Percentiles rank a stretch among this genome's conserved stretches.
phyloP scores from a whole-genome alignment of 2,888 invertebrate species.

The Clunio marinus region DNA sequence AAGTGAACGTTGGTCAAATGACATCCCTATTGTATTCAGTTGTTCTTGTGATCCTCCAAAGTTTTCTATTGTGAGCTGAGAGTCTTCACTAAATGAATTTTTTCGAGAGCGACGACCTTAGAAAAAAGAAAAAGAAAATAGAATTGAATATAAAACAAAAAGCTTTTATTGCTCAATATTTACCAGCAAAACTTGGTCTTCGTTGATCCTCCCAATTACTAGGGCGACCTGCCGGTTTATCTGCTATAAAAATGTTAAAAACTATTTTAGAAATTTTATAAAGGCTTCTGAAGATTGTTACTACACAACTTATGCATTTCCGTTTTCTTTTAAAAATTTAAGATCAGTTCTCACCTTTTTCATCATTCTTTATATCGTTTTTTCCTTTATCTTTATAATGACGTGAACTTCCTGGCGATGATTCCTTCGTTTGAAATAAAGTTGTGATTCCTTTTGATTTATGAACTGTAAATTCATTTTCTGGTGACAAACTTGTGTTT shows the following conservation, averaged over 20 bases:
- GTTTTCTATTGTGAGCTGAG: conserved; percentile 86
- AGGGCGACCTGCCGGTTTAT: conserved; percentile 73
- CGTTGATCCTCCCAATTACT: conserved; percentile 77
- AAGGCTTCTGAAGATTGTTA: too few species aligned
- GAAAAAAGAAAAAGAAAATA: not conserved
- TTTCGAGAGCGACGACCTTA: conserved; percentile 73
- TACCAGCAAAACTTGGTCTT: conserved; percentile 69
- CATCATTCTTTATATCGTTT: conserved; percentile 63
- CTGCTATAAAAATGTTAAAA: too few species aligned
- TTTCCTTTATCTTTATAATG: conserved; percentile 61
- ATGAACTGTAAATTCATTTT: conserved; percentile 70
- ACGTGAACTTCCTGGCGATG: conserved; percentile 57
- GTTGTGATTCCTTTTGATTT: conserved; percentile 75
- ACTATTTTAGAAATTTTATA: too few species aligned
- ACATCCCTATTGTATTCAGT: conserved; percentile 75
- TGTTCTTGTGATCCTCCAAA: conserved; percentile 90
- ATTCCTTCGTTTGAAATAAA: conserved; percentile 62
- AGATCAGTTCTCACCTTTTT: conserved; percentile 56
- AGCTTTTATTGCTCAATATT: conserved; percentile 38
- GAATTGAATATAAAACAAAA: conserved; percentile 28
- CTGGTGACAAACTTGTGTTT: conserved; percentile 40
- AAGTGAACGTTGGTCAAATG: conserved; percentile 63
- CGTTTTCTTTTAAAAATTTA: too few species aligned
- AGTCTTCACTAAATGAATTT: conserved; percentile 80
- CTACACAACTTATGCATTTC: too few species aligned